Conservation (phyloP, 2,888 invertebrate genomes). For the Hirtodrosophila histrioides region DNA sequence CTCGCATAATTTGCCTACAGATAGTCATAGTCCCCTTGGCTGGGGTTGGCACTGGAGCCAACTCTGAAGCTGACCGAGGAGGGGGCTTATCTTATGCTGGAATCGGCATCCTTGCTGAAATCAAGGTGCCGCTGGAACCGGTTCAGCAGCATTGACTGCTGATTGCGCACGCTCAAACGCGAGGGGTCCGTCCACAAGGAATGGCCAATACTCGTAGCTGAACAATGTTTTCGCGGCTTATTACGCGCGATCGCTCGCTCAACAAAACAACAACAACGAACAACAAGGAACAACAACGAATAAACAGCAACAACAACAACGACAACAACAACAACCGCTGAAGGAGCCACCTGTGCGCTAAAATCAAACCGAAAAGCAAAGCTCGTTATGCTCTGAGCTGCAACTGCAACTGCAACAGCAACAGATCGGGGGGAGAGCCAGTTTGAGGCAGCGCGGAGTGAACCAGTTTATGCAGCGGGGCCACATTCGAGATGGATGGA, state of each 20-base stretch:
- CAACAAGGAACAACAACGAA: conserved; percentile 17
- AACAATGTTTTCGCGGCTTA: conserved; percentile 83
- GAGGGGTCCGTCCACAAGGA: conserved; percentile 12
- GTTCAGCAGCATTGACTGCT: conserved; percentile 50
- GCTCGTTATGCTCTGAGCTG: conserved; percentile 62
- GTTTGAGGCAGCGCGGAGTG: conserved; percentile 36
- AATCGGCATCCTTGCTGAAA: conserved; percentile 61
- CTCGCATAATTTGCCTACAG: conserved; percentile 58
- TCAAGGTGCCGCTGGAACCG: conserved; percentile 68
- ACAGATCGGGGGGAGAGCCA: conserved; percentile 8
- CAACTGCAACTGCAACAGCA: neutral
- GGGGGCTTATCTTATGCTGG: conserved; percentile 42
- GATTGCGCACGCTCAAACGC: conserved; percentile 37
- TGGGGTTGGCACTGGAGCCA: neutral
- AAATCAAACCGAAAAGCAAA: conserved; percentile 76
- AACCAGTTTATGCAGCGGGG: conserved; percentile 64
- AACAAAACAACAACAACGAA: conserved; percentile 19
- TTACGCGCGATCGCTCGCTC: conserved; percentile 73
- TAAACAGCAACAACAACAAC: conserved; percentile 11
- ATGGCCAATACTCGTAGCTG: conserved; percentile 62
- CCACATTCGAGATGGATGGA: conserved; percentile 61
- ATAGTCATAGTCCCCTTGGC: conserved; percentile 30
- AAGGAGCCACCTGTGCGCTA: conserved; percentile 72
- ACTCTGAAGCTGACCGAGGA: neutral
- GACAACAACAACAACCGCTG: conserved; percentile 23